Percentiles rank a stretch among this genome's conserved stretches.
Evolutionary conservation across 2,113 vertebrate species (phyloP).

Genomic region (Oreocharis arfaki): DNA sequence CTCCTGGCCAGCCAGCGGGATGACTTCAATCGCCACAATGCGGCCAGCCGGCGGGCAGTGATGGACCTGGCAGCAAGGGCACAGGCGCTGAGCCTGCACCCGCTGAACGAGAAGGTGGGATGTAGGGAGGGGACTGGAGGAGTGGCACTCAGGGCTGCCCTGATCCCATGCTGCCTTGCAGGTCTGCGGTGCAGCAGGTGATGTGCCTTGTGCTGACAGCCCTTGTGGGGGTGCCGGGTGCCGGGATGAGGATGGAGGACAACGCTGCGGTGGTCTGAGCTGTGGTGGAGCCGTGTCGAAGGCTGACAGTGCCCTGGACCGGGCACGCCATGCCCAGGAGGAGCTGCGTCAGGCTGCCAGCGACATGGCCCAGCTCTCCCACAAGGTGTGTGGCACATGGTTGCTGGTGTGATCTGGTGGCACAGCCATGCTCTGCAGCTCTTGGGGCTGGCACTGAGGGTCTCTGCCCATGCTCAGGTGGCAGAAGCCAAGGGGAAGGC

Average conservation of each 20-base stretch:
- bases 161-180: not conserved
- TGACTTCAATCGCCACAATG: conserved; percentile 84
- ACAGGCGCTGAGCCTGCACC: conserved; percentile 77
- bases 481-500: conserved; percentile 87
- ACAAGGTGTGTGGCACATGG: conserved; percentile 63
- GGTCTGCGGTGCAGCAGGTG: conserved; percentile 84
- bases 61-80: conserved; percentile 72
- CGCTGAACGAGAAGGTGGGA: conserved; percentile 87
- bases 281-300: conserved; percentile 83
- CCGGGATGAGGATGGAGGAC: conserved; percentile 85
- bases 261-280: conserved; percentile 89
- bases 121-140: fast-evolving
- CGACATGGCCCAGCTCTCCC: conserved; percentile 77
- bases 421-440: not conserved
- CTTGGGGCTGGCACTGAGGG: not conserved
- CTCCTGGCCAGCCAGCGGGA: conserved; percentile 78
- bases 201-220: conserved; percentile 84
- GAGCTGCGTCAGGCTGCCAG: conserved; percentile 50
- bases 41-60: conserved; percentile 83
- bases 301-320: conserved; percentile 83
- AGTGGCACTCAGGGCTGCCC: fast-evolving
- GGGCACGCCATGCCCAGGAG: conserved; percentile 82
- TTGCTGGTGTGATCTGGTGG: not conserved
- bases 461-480: conserved; percentile 69
- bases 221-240: conserved; percentile 92